phyloP scores from a whole-genome alignment of 2,797 vertebrate species.

The Choloepus didactylus region DNA sequence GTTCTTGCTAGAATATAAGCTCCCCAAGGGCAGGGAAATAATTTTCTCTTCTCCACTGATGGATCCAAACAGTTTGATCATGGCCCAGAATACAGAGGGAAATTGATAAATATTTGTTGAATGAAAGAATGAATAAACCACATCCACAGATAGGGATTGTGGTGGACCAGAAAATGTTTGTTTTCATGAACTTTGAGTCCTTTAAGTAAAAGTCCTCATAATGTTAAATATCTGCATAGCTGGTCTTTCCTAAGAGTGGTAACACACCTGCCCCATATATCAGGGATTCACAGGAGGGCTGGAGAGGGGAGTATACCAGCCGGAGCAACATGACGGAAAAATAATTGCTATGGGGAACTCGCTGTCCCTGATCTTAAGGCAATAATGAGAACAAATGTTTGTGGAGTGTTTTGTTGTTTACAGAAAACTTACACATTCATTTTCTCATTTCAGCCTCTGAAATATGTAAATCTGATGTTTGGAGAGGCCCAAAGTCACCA shows the following conservation, averaged over 20 bases:
- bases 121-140: background rate
- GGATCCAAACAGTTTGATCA: background rate
- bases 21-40: background rate
- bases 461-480: background rate
- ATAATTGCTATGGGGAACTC: background rate
- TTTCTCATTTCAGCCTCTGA: background rate
- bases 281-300: background rate
- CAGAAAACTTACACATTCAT: too few species aligned
- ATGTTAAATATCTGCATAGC: background rate
- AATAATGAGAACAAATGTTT: background rate
- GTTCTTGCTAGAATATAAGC: background rate
- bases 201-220: background rate
- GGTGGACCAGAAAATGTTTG: background rate
- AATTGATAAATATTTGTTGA: background rate
- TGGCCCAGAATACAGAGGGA: background rate
- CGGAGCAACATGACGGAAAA: background rate
- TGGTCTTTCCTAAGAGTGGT: background rate
- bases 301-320: rapidly evolving
- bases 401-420: background rate
- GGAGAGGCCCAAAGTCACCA: background rate
- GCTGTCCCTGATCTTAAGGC: rapidly evolving
- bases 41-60: background rate
- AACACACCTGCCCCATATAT: background rate
- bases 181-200: background rate
- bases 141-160: background rate